Evolutionary conservation across 2,113 vertebrate species (phyloP), one percentile per base, ranked within the genome.

Genomic region (Dromiciops gliroides): DNA sequence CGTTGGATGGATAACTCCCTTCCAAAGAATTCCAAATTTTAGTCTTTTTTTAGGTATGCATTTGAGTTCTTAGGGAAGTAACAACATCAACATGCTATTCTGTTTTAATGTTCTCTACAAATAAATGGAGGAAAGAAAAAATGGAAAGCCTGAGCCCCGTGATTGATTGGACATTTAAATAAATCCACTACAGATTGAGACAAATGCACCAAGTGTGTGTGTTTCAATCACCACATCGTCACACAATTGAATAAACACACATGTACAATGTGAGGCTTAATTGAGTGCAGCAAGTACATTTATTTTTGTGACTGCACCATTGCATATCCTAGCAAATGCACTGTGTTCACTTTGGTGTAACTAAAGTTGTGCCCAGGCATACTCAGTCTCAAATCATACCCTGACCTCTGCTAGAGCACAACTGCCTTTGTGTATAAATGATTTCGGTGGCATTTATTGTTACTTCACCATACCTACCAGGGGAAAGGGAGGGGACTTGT

Each of bases 221-320:
- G 94, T 97, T 97, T 98, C 97, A 97, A 97, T 97, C 97, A 98
- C 96, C 96, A 94, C 95, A 96, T 97, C 95, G 2, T 97, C 97
- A 97, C 96, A 97, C 96, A 97, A 97, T 95, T 97, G 97, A 97
- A 97, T 98, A 97, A 97, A 97, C 97, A 98, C 97, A 98, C 97
- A 97, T 97, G 96, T 96, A 97, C 97, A 97, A 96, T 97, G 96
- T 95, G 97, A 97, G 97, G 97, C 89, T 97, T 98, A 98, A 97
- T 97, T 97, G 97, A 97, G 96, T 98, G 97, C 96, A 97, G 97
- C 97, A 97, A 97, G 97, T 94, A 95, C 96, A 97, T 97, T 98
- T 97, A 97, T 97, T 97, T 97, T 96, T 93, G 97, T 96, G 97
- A 97, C 89, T 97, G 96, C 96, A 97, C 96, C 97, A 94, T 90